phyloP scores from a whole-genome alignment of 2,113 vertebrate genomes.

The Mystacornis crossleyi region DNA sequence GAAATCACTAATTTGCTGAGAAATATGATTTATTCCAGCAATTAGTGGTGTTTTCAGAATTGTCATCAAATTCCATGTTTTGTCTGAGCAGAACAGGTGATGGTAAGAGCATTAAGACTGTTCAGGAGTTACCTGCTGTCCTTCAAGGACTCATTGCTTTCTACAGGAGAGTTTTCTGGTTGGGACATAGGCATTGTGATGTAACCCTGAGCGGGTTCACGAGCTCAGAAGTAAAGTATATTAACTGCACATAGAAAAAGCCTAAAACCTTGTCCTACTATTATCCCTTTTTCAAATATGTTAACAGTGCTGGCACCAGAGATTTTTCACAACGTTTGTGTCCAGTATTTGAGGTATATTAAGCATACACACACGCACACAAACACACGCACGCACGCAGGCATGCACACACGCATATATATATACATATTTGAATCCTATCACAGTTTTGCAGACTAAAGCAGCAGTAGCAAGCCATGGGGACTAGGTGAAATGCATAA shows the following conservation, averaged over 20 bases:
- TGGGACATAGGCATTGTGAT: neutral
- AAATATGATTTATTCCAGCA: neutral
- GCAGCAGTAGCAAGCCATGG: neutral
- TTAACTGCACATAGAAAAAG: neutral
- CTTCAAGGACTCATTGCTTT: neutral
- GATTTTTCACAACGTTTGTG: neutral
- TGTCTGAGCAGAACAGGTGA: neutral
- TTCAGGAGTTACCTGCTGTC: neutral
- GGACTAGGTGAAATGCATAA: neutral
- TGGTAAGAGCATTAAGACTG: accelerated
- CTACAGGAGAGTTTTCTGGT: neutral
- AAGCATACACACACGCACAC: neutral
- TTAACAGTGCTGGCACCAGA: neutral
- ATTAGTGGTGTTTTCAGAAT: neutral
- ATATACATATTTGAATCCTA: neutral
- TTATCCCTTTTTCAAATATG: neutral
- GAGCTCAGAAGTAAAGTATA: neutral
- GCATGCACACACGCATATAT: accelerated
- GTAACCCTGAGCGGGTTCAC: neutral
- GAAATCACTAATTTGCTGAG: neutral
- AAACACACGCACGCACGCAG: no score
- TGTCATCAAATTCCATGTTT: neutral
- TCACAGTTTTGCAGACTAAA: neutral
- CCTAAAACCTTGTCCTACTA: neutral
- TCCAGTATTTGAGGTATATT: neutral